phyloP scores from a whole-genome alignment of 2,888 invertebrate genomes.

The Zelleria hepariella region DNA sequence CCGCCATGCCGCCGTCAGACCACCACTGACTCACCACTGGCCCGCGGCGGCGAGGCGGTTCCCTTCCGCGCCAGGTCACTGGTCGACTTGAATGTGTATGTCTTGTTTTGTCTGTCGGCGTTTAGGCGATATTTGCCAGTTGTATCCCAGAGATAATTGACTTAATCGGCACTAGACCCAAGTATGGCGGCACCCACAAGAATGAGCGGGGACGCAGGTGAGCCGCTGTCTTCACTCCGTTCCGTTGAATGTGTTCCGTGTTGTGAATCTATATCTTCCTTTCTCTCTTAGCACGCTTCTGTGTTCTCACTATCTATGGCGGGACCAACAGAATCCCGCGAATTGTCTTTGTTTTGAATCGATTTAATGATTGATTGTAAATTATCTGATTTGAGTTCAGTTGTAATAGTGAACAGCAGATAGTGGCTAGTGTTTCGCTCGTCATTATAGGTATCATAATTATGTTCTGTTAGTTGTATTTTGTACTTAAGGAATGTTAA shows the following conservation, averaged over 20 bases:
- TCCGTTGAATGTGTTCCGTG: slow-evolving; percentile 75
- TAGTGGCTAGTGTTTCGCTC: slow-evolving; percentile 72
- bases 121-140: slow-evolving; percentile 99
- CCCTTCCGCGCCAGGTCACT: slow-evolving; percentile 32
- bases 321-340: slow-evolving; percentile 63
- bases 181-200: slow-evolving; percentile 99
- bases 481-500: slow-evolving; percentile 53
- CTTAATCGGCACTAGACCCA: slow-evolving; percentile 99
- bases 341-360: slow-evolving; percentile 68
- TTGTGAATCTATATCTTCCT: slow-evolving; percentile 71
- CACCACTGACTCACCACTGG: slow-evolving; percentile 7
- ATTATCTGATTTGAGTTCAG: slow-evolving; percentile 56
- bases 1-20: slow-evolving; percentile 15
- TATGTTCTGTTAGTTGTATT: slow-evolving; percentile 68
- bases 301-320: slow-evolving; percentile 71
- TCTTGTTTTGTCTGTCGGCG: slow-evolving; percentile 76
- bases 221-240: slow-evolving; percentile 77
- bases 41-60: slow-evolving; percentile 25
- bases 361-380: slow-evolving; percentile 60
- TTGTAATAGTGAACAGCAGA: slow-evolving; percentile 68
- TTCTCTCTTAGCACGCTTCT: slow-evolving; percentile 74
- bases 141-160: slow-evolving; percentile 99
- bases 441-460: slow-evolving; percentile 67
- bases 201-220: slow-evolving; percentile 99
- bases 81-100: slow-evolving; percentile 67